Conservation (phyloP, 2,797 vertebrate genomes). For the Ibycter americanus region DNA sequence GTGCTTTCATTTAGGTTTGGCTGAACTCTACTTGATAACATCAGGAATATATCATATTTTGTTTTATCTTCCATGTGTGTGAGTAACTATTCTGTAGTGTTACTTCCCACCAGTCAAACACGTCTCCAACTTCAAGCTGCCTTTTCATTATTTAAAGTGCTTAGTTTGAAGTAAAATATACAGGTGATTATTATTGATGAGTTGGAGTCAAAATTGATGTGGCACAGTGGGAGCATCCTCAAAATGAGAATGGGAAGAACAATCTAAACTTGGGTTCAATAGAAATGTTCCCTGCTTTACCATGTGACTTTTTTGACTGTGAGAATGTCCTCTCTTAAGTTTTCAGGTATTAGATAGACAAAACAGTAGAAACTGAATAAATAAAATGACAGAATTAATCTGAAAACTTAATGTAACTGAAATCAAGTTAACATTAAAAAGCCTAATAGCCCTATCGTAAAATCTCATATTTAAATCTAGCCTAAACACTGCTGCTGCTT, state of each 20-base stretch:
- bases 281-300: neutral
- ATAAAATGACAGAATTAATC: neutral
- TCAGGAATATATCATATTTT: neutral
- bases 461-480: neutral
- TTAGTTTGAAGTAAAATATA: neutral
- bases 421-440: neutral
- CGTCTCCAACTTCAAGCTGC: neutral
- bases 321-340: neutral
- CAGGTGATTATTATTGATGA: neutral
- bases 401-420: neutral
- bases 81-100: neutral
- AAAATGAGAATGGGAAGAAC: neutral
- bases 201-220: neutral
- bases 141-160: neutral
- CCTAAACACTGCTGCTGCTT: neutral
- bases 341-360: neutral
- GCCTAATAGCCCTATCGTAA: neutral
- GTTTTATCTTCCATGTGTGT: neutral
- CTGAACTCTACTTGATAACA: neutral
- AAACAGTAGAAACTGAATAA: neutral
- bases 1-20: slow-evolving; percentile 25
- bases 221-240: neutral
- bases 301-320: neutral
- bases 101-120: neutral
- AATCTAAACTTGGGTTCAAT: neutral